Conservation (phyloP, 2,113 vertebrate genomes). For the Anolis carolinensis region DNA sequence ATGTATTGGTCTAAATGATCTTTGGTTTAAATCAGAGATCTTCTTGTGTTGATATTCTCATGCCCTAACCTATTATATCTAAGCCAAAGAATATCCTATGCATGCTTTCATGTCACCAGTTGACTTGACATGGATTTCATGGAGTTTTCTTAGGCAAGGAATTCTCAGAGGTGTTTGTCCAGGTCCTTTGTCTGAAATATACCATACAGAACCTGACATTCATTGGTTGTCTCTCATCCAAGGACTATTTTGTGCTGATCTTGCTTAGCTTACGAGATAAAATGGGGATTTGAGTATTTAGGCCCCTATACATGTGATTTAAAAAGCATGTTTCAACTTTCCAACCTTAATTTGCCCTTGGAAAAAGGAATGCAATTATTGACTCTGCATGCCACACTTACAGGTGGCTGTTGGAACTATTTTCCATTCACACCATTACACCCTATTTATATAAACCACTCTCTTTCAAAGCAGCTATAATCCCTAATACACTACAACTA, state of each 20-base stretch:
- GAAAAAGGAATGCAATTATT: not conserved
- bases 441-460: not conserved
- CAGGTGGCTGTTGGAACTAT: not conserved
- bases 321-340: conserved; percentile 14
- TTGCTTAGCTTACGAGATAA: no score
- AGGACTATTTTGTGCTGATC: no score
- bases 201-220: no score
- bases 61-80: not conserved
- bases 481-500: no score
- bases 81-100: not conserved
- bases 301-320: not conserved
- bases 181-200: no score
- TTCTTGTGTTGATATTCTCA: not conserved
- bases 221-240: no score
- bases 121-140: no score
- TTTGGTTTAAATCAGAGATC: not conserved
- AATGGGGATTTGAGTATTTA: no score
- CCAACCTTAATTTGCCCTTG: conserved; percentile 40
- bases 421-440: conserved; percentile 6
- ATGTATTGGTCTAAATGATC: not conserved
- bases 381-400: not conserved
- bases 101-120: no score
- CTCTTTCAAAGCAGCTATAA: not conserved
- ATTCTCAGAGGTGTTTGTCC: no score
- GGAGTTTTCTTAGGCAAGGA: no score